Conservation (phyloP, 2,797 vertebrate species). For the Acrossocheilus fasciatus region DNA sequence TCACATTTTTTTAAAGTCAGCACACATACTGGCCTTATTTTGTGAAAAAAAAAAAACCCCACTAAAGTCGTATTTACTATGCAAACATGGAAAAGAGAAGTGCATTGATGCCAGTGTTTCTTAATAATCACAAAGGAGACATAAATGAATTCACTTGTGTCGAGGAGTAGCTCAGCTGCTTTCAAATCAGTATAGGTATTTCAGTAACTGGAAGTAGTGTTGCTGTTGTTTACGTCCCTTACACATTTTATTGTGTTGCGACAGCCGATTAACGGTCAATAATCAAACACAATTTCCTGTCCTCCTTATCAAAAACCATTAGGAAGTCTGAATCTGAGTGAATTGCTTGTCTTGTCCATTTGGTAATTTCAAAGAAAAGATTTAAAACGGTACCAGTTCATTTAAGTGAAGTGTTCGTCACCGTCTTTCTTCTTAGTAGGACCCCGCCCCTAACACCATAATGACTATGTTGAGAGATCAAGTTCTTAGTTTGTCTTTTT, state of each 20-base stretch:
- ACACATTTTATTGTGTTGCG: not conserved
- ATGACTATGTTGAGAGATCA: too few species aligned
- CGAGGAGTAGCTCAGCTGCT: not conserved
- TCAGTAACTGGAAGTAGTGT: not conserved
- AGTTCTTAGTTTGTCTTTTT: too few species aligned
- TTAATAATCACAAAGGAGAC: not conserved
- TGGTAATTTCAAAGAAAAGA: not conserved
- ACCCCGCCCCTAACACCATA: too few species aligned
- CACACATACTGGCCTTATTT: not conserved
- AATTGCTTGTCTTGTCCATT: not conserved
- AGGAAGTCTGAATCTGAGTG: not conserved
- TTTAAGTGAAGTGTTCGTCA: not conserved
- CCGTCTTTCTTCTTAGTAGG: not conserved
- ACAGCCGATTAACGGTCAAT: not conserved
- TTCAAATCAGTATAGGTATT: not conserved
- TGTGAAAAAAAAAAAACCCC: not conserved
- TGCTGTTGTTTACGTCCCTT: not conserved
- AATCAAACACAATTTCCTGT: not conserved
- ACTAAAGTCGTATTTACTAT: not conserved
- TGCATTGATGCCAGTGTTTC: not conserved
- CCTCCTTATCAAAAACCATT: not conserved
- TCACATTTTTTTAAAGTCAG: not conserved
- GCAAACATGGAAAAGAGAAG: not conserved
- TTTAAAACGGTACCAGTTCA: not conserved
- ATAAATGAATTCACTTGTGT: not conserved